Base-by-base conservation (phyloP, 1,140 invertebrate species). In the Meloidogyne floridensis region DNA sequence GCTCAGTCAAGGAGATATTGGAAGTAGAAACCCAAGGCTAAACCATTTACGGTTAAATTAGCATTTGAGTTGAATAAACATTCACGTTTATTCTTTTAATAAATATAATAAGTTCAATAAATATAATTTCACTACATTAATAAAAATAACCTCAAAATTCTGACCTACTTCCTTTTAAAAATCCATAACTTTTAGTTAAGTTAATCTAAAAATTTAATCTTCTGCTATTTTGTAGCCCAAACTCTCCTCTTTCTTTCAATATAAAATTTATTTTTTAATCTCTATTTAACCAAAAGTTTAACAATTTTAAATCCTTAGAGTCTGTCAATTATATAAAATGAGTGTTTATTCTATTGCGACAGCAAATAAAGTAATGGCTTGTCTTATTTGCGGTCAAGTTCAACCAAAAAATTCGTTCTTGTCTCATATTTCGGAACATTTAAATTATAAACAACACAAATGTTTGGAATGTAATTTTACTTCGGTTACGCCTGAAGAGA, bases 391-490 rank as follows among this genome's bases (percentile, higher is more conserved):
- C 8, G 77, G 77, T 11, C 65, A 79, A 53, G 20, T 42, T 69
- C 65, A 79, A 43, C 65, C 77, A 15, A 54, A 69, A n/a, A 72
- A 72, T 69, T 54, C 59, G n/a, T 79, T 79, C 11, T 20, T 79
- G 8, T 43, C 77, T 51, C 77, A 79, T 47, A 71, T 79, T 79
- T 42, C 77, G 7, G 56, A 69, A 47, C 77, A 79, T 71, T 71
- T 79, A 72, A 72, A 79, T 53, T 79, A 79, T 72, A 53, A 53
- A 42, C 77, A 54, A 18, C 77, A 79, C 77, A 51, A 79, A 71
- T 79, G 77, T 47, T 20, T 72, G n/a, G 77, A 79, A 8, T 79
- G 77, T 72, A 72, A 79, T 32, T 79, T 79, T 53, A 20, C 53
- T 18, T 79, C 77, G 6, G 77, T 79, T 20, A 79, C 77, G 11